Percentiles rank a stretch among this genome's conserved stretches.
Conservation (phyloP, 1,140 invertebrate genomes). For the Diabrotica undecimpunctata region DNA sequence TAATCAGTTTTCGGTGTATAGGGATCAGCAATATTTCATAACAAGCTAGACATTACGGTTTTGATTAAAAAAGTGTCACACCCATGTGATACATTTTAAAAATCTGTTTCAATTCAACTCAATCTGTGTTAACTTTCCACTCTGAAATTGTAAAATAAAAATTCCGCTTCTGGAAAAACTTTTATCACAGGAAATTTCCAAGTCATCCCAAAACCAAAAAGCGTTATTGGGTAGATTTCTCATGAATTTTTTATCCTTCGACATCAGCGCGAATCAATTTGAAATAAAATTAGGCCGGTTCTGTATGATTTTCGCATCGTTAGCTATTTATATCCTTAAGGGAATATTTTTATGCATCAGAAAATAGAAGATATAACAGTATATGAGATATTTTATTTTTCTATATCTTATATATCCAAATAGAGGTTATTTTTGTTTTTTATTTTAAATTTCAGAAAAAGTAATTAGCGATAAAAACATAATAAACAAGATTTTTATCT, state of each 20-base stretch:
- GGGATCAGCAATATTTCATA: no score
- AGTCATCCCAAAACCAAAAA: neutral
- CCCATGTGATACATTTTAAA: neutral
- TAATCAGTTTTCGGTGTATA: no score
- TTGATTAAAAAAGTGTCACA: constrained; percentile 2
- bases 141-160: neutral
- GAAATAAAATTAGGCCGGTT: neutral
- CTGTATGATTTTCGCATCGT: no score
- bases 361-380: no score
- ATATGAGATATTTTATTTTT: no score
- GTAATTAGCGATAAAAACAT: no score
- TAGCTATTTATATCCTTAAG: no score
- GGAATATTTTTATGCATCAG: no score
- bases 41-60: neutral
- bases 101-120: neutral
- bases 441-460: no score
- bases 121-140: neutral
- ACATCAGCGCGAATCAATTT: neutral
- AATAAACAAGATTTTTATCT: no score
- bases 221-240: neutral
- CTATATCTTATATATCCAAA: no score
- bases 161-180: neutral
- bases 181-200: neutral
- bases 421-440: no score
- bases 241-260: neutral